Percentiles rank a stretch among this genome's conserved stretches.
phyloP scores from a whole-genome alignment of 2,797 vertebrate genomes.

The Falco rusticolus region DNA sequence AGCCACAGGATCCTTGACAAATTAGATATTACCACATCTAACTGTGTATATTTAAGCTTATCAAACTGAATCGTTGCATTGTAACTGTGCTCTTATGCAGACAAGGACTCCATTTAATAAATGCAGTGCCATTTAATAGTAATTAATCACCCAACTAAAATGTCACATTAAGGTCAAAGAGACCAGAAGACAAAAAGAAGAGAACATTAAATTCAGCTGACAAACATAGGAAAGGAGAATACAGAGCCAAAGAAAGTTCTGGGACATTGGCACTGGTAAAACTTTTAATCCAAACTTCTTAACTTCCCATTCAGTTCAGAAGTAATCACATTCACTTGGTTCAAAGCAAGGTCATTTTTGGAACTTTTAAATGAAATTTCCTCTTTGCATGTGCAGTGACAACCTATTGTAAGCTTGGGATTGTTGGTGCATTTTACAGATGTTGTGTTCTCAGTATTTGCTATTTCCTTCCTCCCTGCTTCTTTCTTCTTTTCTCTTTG shows the following conservation, averaged over 20 bases:
- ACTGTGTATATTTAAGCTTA: constrained; percentile 83
- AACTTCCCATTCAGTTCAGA: constrained; percentile 65
- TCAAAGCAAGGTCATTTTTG: constrained; percentile 69
- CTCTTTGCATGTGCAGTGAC: constrained; percentile 24
- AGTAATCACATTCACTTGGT: constrained; percentile 67
- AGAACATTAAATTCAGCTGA: constrained; percentile 75
- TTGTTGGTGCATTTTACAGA: constrained; percentile 44
- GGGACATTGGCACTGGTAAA: constrained; percentile 68
- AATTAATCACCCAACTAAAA: constrained; percentile 80
- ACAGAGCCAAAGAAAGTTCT: constrained; percentile 67
- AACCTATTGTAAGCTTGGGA: constrained; percentile 48
- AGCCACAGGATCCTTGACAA: constrained; percentile 78
- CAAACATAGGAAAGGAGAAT: constrained; percentile 67
- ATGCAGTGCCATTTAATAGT: constrained; percentile 75
- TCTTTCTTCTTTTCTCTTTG: neutral
- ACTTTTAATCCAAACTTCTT: constrained; percentile 70
- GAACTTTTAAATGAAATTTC: constrained; percentile 65
- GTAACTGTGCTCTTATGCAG: constrained; percentile 73
- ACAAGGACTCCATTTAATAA: constrained; percentile 81
- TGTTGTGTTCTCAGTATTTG: neutral
- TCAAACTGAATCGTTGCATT: constrained; percentile 82
- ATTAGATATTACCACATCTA: constrained; percentile 82
- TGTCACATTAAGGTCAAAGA: constrained; percentile 83
- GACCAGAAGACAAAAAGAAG: constrained; percentile 73
- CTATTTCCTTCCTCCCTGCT: neutral